Base-by-base conservation (phyloP, 2,797 vertebrate species). In the Tarsius wallacei region DNA sequence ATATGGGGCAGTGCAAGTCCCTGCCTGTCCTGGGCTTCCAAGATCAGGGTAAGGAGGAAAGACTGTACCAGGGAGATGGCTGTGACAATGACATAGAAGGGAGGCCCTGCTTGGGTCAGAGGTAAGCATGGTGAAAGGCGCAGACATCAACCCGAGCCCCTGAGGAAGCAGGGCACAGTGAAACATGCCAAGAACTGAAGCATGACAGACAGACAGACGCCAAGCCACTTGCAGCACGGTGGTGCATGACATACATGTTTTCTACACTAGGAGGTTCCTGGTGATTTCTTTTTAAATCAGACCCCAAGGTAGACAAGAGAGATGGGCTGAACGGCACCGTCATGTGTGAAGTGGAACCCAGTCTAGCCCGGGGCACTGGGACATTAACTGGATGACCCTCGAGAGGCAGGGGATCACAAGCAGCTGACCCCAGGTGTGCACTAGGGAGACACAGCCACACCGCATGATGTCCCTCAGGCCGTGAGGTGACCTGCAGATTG, bases 281-380 rank as follows among this genome's bases (percentile, higher is more conserved):
- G 66, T 42, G 53, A 64, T 51, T 82, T 95, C 83, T 71, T 61
- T 24, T 66, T 82, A 64, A 71, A 78, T 76, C 21, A 77, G 68
- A 71, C 21, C 19, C 31, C 90, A 22, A 42, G 68, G 71, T 7
- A 63, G 61, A 89, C 61, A 24, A 26, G 66, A 73, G 42, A 33
- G 33, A 42, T 0, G 28, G 74, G 73, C 28, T 76, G 47, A 76
- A 33, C 1, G 42, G 42, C 21, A 73, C 3, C 1, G 7, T 33
- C 14, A 28, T 53, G 5, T 66, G 31, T 31, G 12, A 51, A 33
- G 1, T 0, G 12, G 71, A 70, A 15, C 33, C 64, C 8, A 33
- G 21, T 15, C 28, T 2, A 1, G 61, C 28, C 10, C 31, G 28
- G 61, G 7, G 55, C 47, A 49, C 19, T 12, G 21, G 59, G 21